phyloP scores from a whole-genome alignment of 2,888 invertebrate genomes.

The Cataglyphis altisquamis region DNA sequence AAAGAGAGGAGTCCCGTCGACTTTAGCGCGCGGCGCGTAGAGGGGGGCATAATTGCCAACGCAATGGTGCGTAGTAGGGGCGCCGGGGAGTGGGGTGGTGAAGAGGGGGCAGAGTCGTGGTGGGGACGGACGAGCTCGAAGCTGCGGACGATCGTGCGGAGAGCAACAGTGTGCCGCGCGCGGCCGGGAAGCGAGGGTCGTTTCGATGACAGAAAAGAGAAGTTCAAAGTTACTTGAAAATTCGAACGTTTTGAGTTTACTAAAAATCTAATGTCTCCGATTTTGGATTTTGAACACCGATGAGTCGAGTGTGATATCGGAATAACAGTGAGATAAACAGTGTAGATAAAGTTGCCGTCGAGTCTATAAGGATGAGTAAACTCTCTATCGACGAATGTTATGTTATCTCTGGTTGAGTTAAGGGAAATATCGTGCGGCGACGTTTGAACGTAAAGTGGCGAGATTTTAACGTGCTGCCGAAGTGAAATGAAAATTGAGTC shows the following conservation, averaged over 20 bases:
- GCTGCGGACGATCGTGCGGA: constrained; percentile 76
- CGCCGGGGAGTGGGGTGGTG: constrained; percentile 11
- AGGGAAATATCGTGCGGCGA: neutral
- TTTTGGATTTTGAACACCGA: neutral
- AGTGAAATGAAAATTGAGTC: constrained; percentile 31
- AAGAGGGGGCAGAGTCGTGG: constrained; percentile 49
- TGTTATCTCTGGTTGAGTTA: neutral
- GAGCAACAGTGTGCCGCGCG: constrained; percentile 86
- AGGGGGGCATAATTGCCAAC: constrained; percentile 38
- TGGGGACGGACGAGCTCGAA: constrained; percentile 65
- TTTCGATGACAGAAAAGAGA: constrained; percentile 20
- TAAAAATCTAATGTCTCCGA: neutral
- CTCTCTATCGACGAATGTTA: neutral
- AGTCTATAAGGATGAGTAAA: neutral
- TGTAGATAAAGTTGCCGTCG: neutral
- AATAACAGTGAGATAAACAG: constrained; percentile 12
- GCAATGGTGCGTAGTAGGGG: constrained; percentile 54
- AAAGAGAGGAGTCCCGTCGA: constrained; percentile 48
- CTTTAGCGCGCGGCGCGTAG: constrained; percentile 27
- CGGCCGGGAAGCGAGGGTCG: constrained; percentile 76
- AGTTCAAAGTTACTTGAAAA: constrained; percentile 22
- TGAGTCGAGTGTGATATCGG: neutral
- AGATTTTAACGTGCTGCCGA: constrained; percentile 2
- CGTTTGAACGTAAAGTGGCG: neutral
- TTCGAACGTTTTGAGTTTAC: neutral